phyloP scores from a whole-genome alignment of 1,140 invertebrate genomes.

The Holotrichia oblita region DNA sequence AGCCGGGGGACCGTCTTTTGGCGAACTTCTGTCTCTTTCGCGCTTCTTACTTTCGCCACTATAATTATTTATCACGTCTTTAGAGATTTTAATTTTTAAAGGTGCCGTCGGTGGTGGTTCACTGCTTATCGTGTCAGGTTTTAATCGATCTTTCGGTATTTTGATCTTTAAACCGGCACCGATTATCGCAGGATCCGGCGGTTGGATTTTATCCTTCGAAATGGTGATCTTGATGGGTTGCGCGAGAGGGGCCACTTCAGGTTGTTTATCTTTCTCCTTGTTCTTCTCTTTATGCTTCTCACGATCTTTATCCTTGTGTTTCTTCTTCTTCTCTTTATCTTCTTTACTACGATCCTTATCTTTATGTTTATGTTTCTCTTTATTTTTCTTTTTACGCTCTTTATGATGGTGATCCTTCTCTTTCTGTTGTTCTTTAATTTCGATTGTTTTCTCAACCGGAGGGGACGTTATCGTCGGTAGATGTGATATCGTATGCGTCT shows the following conservation, averaged over 20 bases:
- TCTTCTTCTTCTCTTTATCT: constrained; percentile 67
- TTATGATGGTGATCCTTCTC: constrained; percentile 64
- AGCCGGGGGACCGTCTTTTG: constrained; percentile 43
- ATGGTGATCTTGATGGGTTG: constrained; percentile 73
- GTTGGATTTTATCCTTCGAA: constrained; percentile 69
- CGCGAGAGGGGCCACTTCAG: constrained; percentile 60
- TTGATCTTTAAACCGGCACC: constrained; percentile 68
- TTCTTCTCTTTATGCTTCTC: constrained; percentile 65
- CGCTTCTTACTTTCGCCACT: constrained; percentile 54
- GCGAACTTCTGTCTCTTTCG: constrained; percentile 52
- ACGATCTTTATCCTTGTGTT: constrained; percentile 70
- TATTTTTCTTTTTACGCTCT: constrained; percentile 71
- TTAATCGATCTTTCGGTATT: constrained; percentile 70
- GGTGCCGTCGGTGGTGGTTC: constrained; percentile 45
- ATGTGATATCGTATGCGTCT: constrained; percentile 52
- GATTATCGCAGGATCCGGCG: constrained; percentile 44
- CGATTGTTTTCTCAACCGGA: not conserved
- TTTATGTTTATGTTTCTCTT: constrained; percentile 74
- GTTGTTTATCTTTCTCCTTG: constrained; percentile 58
- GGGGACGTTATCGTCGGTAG: constrained; percentile 47
- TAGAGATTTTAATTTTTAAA: constrained; percentile 68
- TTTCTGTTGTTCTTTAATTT: constrained; percentile 52
- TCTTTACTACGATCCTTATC: constrained; percentile 68
- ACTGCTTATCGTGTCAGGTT: constrained; percentile 58
- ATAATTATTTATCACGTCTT: constrained; percentile 61